Conservation (phyloP, 2,113 vertebrate genomes). For the Elephantulus edwardii region DNA sequence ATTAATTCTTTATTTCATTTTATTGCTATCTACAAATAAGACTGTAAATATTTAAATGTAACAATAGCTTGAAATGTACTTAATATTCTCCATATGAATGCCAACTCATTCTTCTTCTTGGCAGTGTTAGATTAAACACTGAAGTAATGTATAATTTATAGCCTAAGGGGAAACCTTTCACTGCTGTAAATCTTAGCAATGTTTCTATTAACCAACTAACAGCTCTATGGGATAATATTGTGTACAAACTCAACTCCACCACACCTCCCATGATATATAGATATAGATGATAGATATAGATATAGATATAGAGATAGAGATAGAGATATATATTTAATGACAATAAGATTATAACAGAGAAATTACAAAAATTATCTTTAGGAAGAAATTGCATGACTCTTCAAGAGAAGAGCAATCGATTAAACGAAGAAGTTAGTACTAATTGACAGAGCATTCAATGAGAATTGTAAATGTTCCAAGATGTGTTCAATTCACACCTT, state of each 20-base stretch:
- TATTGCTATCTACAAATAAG: constrained; percentile 66
- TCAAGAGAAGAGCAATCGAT: neutral
- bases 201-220: constrained; percentile 56
- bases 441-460: neutral
- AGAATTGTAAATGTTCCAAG: neutral
- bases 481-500: neutral
- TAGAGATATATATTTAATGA: constrained; percentile 42
- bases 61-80: constrained; percentile 69
- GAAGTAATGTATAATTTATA: constrained; percentile 76
- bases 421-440: neutral
- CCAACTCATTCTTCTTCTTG: constrained; percentile 72
- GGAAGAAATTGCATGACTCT: neutral
- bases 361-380: constrained; percentile 52
- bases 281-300: no score
- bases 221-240: constrained; percentile 55
- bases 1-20: constrained; percentile 57
- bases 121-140: constrained; percentile 69
- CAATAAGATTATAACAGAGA: constrained; percentile 53
- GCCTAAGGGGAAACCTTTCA: constrained; percentile 60
- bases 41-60: constrained; percentile 67
- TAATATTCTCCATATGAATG: constrained; percentile 67
- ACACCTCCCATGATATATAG: neutral
- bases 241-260: constrained; percentile 14
- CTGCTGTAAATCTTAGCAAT: constrained; percentile 68
- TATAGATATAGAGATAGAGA: no score